Base-by-base conservation (phyloP, 2,797 vertebrate genomes). In the Myotis daubentonii region DNA sequence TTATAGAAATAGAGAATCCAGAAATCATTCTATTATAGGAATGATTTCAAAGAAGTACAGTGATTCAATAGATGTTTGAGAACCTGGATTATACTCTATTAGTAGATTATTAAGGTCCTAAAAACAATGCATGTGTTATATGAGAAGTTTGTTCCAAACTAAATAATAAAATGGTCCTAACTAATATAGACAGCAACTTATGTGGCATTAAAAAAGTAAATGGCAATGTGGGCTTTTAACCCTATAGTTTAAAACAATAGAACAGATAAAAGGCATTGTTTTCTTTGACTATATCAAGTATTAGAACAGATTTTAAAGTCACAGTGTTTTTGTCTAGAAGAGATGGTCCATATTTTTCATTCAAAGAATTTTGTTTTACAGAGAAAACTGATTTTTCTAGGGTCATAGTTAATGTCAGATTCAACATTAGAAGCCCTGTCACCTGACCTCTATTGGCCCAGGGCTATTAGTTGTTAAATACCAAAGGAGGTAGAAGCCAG, bases 41-140 rank as follows among this genome's bases (percentile, higher is more conserved):
- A 94, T 62, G 33, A 82, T 60, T 91, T 79, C 51, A 93, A 86
- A 57, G 57, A 38, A 89, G 30, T 33, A 2, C 30, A 76, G 8
- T 49, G 87, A 94, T 88, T 94, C 86, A 85, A 92, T n/a, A 84
- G 49, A 74, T 60, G 20, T 93, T 87, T 94, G 78, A 82, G 74
- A 94, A 79, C 49, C 20, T 88, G 87, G 33, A 76, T 65, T 79
- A 94, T 65, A 51, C 53, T 71, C 47, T 72, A 19, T 94, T 94
- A 94, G 49, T 33, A 83, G 28, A 80, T 78, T 78, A 86, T 55
- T 82, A 76, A 22, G 55, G 71, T 47, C 87, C 71, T 91, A 71
- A 87, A 87, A 90, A 96, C 36, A 89, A 89, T 65, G n/a, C 51
- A 49, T 51, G 60, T 68, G 44, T 47, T 66, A 83, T 4, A 36